These are phyloP conservation scores for Callionymus lyra DNA, from an alignment of 2,113 vertebrate genomes.

Conservation along the genomic window DNA sequence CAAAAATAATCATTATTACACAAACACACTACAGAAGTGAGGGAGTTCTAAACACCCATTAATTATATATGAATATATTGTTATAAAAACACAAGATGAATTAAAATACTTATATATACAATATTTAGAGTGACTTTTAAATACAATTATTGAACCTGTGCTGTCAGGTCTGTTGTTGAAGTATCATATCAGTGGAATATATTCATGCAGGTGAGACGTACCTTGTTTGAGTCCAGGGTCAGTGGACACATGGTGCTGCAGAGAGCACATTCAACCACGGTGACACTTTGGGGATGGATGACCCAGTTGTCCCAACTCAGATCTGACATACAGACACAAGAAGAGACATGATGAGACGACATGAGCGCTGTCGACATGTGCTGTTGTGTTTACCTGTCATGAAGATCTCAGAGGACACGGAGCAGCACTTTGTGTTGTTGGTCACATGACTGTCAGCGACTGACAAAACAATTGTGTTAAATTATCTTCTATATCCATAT, in stretches of 20 bases:
- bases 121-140: too few relatives aligned
- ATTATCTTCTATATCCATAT: neutral
- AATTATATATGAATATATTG: too few relatives aligned
- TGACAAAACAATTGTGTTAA: neutral
- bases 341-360: neutral
- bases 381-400: conserved; percentile 47
- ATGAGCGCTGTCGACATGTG: neutral
- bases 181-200: neutral
- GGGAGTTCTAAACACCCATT: too few relatives aligned
- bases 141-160: too few relatives aligned
- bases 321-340: conserved; percentile 35
- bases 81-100: too few relatives aligned
- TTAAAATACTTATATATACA: neutral
- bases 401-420: conserved; percentile 44
- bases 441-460: conserved; percentile 13
- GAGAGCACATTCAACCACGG: conserved; percentile 42
- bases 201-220: conserved; percentile 39
- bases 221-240: conserved; percentile 6
- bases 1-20: too few relatives aligned
- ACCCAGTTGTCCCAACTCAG: conserved; percentile 69
- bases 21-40: too few relatives aligned
- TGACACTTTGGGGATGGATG: conserved; percentile 57
- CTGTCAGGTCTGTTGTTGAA: neutral
- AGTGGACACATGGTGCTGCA: conserved; percentile 24
- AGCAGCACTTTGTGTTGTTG: conserved; percentile 44